These are phyloP conservation scores for Nasonia oneida DNA, from an alignment of 2,888 invertebrate species.

Conservation along the genomic window DNA sequence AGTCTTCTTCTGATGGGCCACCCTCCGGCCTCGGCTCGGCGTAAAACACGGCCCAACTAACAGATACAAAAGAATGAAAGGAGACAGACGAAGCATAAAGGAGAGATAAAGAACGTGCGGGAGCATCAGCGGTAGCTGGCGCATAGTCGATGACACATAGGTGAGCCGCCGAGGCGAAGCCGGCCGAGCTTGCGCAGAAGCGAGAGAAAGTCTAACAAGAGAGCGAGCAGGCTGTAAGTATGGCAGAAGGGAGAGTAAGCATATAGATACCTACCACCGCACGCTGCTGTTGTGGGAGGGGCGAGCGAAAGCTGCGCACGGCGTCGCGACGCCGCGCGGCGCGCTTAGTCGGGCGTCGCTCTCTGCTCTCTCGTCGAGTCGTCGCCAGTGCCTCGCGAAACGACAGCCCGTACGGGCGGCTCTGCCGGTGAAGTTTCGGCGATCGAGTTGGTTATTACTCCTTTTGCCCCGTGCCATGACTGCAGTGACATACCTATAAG, in stretches of 20 bases:
- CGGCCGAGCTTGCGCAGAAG: background rate
- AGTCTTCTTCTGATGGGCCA: no score
- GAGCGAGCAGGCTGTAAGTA: constrained; percentile 7
- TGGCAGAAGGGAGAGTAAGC: background rate
- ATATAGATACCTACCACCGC: background rate
- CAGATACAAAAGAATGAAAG: background rate
- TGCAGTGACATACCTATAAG: no score
- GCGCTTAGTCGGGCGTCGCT: constrained; percentile 63
- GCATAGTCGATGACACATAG: constrained; percentile 14
- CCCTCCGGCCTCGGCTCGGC: background rate
- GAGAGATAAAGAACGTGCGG: constrained; percentile 28
- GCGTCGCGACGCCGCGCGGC: constrained; percentile 54
- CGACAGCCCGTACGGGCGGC: constrained; percentile 44
- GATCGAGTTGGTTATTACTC: background rate
- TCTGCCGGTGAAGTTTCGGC: constrained; percentile 12
- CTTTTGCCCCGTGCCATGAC: background rate
- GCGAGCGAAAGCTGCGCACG: constrained; percentile 57
- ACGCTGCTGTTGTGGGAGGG: constrained; percentile 32
- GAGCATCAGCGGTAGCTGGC: no score
- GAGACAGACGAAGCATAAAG: constrained; percentile 34
- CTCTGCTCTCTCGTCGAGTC: constrained; percentile 14
- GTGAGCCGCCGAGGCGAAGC: background rate
- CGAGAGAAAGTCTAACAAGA: constrained; percentile 31
- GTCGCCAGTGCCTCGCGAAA: constrained; percentile 59
- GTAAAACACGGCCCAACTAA: background rate